Base-by-base conservation (phyloP, 1,140 invertebrate genomes). In the Ceratoteleas bidentatus region DNA sequence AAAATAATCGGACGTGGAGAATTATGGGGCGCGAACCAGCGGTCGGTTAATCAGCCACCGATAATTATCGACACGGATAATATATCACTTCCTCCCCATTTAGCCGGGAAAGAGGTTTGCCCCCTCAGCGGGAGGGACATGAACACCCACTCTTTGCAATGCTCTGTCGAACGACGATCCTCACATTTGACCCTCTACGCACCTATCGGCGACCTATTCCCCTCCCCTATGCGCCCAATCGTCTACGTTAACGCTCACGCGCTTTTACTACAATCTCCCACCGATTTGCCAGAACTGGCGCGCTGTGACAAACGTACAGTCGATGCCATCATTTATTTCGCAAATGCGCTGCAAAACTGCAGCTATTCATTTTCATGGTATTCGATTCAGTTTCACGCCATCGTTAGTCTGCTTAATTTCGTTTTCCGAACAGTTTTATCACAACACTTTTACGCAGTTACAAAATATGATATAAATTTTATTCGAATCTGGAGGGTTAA, bases 321-420 rank as follows among this genome's bases (percentile, higher is more conserved):
- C 90, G 90, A 91, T 92, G 91, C 87, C 90, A 90, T 92, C 90
- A 91, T 92, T 92, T 92, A 91, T 92, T 92, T 90, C 85, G 86
- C 89, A 91, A 92, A 91, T 91, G 88, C 87, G 88, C 86, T 88
- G 88, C 89, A 91, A 91, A 92, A 91, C 89, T 91, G 88, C 89
- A 84, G 89, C 90, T 91, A 92, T 92, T 92, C 90, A 92, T 92
- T 92, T 91, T 91, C 90, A 88, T 87, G 88, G 87, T 87, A 88
- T 88, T 88, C 88, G 88, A 88, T 91, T 90, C 88, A 88, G 90
- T 91, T 90, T 90, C 87, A 86, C 87, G 84, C 86, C 86, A 80
- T 85, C 82, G 86, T 87, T 86, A 85, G 86, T 87, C 84, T 82
- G 78, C 73, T 76, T 64, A 60, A 81, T 68, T 65, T 69, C 47